A percentile compares a stretch with the other conserved stretches of the same genome.
phyloP scores from a whole-genome alignment of 2,888 invertebrate species.

The Ditylenchus weischeri region DNA sequence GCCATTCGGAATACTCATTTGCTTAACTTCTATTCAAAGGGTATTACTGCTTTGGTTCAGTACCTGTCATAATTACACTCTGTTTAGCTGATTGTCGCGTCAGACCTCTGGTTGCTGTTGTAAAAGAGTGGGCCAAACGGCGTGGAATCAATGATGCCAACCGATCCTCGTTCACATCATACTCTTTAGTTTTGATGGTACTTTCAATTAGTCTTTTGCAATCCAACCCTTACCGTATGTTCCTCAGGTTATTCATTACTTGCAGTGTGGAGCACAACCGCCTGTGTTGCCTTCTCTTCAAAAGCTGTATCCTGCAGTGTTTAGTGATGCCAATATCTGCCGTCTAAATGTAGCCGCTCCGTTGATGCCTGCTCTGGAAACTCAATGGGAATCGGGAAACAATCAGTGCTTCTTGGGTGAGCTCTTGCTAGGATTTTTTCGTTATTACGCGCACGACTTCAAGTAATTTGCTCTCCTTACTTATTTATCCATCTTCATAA shows the following conservation, averaged over 20 bases:
- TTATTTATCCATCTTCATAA: background rate
- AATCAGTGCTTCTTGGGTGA: conserved; percentile 70
- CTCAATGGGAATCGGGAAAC: conserved; percentile 30
- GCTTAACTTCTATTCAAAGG: conserved; percentile 80
- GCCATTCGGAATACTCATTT: conserved; percentile 93
- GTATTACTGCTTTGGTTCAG: conserved; percentile 61
- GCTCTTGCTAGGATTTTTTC: conserved; percentile 75
- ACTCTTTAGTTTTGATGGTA: conserved; percentile 93
- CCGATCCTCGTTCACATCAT: conserved; percentile 89
- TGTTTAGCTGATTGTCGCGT: conserved; percentile 86
- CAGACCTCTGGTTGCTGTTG: conserved; percentile 80
- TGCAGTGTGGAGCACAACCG: conserved; percentile 80
- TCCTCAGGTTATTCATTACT: conserved; percentile 76
- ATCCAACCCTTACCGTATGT: background rate
- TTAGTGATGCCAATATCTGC: conserved; percentile 62
- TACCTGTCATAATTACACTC: background rate
- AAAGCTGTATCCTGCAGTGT: conserved; percentile 70
- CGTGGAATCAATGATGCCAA: conserved; percentile 94
- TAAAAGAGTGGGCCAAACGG: conserved; percentile 90
- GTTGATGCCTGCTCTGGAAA: conserved; percentile 30
- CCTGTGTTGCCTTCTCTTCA: conserved; percentile 80
- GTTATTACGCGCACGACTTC: conserved; percentile 78
- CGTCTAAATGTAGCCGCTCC: conserved; percentile 34
- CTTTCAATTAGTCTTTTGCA: background rate
- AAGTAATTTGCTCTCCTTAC: conserved; percentile 65